Conservation (phyloP, 2,888 invertebrate species). For the Metopia argyrocephala region DNA sequence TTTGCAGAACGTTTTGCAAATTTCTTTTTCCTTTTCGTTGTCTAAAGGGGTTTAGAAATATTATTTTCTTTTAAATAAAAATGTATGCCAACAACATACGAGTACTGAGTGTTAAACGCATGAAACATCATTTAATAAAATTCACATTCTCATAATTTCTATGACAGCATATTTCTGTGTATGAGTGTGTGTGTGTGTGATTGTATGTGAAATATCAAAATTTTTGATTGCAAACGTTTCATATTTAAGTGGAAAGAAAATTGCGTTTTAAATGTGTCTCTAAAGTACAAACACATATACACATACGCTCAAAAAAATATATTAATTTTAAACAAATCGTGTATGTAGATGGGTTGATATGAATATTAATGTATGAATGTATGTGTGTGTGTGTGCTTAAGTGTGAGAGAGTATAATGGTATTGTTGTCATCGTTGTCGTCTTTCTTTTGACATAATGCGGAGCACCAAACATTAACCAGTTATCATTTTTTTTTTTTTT, state of each 20-base stretch:
- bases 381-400: not conserved
- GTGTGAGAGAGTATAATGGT: not conserved
- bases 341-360: no score
- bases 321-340: no score
- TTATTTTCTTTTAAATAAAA: not conserved
- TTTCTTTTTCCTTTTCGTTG: not conserved
- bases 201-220: conserved; percentile 55
- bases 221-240: conserved; percentile 62
- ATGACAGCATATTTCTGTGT: conserved; percentile 3
- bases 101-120: not conserved
- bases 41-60: no score
- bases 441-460: conserved; percentile 51
- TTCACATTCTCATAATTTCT: conserved; percentile 39
- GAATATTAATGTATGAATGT: not conserved
- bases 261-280: conserved; percentile 55
- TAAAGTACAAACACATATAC: conserved; percentile 21
- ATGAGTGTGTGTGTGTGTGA: not conserved
- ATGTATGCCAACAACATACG: not conserved
- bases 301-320: not conserved
- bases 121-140: conserved; percentile 2
- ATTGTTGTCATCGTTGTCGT: conserved; percentile 56
- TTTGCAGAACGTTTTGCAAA: not conserved
- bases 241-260: conserved; percentile 62
- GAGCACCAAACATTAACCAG: conserved; percentile 48
- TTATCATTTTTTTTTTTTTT: conserved; percentile 48